phyloP scores from a whole-genome alignment of 1,140 invertebrate species.

The Micrasema minimum region DNA sequence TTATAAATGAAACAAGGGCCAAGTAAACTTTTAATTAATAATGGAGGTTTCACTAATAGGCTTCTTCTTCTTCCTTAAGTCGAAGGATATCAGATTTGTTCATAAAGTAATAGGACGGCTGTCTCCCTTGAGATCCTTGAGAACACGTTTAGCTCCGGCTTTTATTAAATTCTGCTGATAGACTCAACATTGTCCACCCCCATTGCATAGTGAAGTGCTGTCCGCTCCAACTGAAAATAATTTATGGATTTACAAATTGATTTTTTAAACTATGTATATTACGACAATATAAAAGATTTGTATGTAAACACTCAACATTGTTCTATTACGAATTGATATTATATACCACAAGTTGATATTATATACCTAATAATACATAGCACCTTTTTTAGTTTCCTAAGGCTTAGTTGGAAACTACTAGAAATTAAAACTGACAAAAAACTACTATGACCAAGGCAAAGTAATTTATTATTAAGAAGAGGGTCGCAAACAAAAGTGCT shows the following conservation, averaged over 20 bases:
- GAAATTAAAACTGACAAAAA: no score
- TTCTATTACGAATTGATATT: no score
- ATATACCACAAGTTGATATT: no score
- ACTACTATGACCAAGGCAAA: no score
- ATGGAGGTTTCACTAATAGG: slow-evolving; percentile 56
- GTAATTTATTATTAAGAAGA: no score
- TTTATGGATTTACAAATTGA: not conserved
- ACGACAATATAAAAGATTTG: no score
- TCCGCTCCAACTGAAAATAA: slow-evolving; percentile 80
- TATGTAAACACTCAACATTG: no score
- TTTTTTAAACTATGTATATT: not conserved
- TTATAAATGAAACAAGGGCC: not conserved
- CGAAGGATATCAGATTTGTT: slow-evolving; percentile 87
- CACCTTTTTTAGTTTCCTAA: no score
- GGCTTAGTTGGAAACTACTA: no score
- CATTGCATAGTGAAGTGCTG: slow-evolving; percentile 90
- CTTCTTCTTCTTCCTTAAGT: slow-evolving; percentile 84
- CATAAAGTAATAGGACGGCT: slow-evolving; percentile 93
- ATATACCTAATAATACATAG: no score
- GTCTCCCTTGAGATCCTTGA: slow-evolving; percentile 89
- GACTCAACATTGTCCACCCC: slow-evolving; percentile 84
- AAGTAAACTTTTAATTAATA: not conserved
- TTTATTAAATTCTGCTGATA: slow-evolving; percentile 82
- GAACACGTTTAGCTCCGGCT: slow-evolving; percentile 81
- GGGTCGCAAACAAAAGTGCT: no score